A percentile compares a stretch with the other conserved stretches of the same genome.
These are phyloP conservation scores for Xiphias gladius DNA, from an alignment of 2,113 vertebrate species.

Conservation along the genomic window DNA sequence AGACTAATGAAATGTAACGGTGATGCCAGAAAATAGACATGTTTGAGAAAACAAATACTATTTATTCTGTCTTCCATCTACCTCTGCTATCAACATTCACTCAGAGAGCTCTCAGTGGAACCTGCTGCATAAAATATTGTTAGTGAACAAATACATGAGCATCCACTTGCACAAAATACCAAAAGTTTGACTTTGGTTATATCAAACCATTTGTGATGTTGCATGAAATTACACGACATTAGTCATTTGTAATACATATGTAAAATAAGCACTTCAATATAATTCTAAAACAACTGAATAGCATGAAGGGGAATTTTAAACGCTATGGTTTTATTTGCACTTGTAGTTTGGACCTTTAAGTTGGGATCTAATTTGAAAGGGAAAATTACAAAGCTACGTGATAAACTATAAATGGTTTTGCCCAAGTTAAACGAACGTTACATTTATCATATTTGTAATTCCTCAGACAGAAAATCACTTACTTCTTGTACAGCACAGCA, in stretches of 20 bases:
- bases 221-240: background rate
- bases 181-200: background rate
- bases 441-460: background rate
- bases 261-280: background rate
- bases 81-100: background rate
- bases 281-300: background rate
- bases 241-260: background rate
- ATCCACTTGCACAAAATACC: background rate
- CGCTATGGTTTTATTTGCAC: background rate
- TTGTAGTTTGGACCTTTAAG: background rate
- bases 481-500: slow-evolving; percentile 95
- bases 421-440: background rate
- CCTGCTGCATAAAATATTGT: background rate
- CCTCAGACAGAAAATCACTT: slow-evolving; percentile 73
- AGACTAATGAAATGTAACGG: background rate
- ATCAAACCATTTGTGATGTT: background rate
- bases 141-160: background rate
- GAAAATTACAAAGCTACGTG: too few species aligned
- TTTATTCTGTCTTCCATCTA: background rate
- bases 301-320: background rate
- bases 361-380: background rate
- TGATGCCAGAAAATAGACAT: background rate
- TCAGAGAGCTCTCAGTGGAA: background rate
- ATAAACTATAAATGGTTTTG: background rate
- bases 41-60: too few species aligned